Conservation (phyloP, 2,113 vertebrate genomes). For the Oncorhynchus gorbuscha region DNA sequence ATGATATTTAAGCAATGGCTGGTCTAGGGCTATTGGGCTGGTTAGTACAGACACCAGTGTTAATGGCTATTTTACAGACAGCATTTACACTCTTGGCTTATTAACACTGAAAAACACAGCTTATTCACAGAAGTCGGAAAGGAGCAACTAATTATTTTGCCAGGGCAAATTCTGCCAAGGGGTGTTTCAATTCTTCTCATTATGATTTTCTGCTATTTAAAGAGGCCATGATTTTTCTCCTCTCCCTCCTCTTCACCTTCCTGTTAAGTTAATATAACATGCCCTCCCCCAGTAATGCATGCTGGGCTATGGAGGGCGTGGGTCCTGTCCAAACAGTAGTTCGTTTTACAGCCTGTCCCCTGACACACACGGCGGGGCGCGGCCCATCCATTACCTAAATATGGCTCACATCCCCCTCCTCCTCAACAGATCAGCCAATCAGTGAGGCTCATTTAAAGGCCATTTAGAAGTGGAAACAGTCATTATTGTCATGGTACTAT, state of each 20-base stretch:
- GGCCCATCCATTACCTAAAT: conserved; percentile 23
- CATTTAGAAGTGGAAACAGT: conserved; percentile 31
- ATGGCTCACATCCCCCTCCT: conserved; percentile 11
- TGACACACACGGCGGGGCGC: conserved; percentile 6
- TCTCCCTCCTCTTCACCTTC: neutral
- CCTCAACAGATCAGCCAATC: conserved; percentile 30
- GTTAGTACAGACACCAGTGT: conserved; percentile 48
- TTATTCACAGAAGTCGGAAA: conserved; percentile 44
- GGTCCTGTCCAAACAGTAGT: neutral
- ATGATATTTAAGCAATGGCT: conserved; percentile 65
- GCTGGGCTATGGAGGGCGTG: conserved; percentile 12
- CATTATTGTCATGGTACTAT: conserved; percentile 42
- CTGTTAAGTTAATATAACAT: neutral
- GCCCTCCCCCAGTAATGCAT: conserved; percentile 26
- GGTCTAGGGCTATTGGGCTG: conserved; percentile 35
- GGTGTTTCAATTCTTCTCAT: conserved; percentile 18
- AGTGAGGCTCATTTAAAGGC: conserved; percentile 37
- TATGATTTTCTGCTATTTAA: neutral
- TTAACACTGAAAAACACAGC: conserved; percentile 62
- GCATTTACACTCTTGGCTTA: conserved; percentile 66
- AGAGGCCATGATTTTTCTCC: neutral
- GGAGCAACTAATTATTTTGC: conserved; percentile 33
- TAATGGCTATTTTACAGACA: conserved; percentile 39
- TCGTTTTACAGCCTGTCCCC: conserved; percentile 29
- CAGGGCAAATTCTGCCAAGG: conserved; percentile 21